phyloP scores from a whole-genome alignment of 1,140 invertebrate genomes.

The Helicoverpa armigera region DNA sequence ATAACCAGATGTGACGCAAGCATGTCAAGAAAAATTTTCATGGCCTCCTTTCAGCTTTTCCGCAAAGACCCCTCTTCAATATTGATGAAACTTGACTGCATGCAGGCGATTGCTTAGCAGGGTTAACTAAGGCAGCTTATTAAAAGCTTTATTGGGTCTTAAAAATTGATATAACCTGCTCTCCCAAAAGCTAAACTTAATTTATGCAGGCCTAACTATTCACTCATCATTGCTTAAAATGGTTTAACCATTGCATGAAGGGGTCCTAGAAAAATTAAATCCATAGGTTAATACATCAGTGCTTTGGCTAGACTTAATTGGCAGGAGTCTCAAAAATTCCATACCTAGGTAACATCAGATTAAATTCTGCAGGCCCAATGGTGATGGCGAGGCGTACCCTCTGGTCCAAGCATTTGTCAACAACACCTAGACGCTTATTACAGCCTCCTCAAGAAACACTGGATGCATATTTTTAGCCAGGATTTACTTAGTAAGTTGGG shows the following conservation, averaged over 20 bases:
- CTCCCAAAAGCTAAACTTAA: too few relatives aligned
- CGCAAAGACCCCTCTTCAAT: too few relatives aligned
- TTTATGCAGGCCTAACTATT: too few relatives aligned
- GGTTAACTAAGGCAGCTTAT: too few relatives aligned
- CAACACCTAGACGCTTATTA: conserved; percentile 24
- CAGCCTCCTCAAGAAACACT: conserved; percentile 11
- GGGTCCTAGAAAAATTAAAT: not conserved
- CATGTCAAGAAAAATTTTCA: too few relatives aligned
- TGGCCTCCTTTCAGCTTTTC: too few relatives aligned
- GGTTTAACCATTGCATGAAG: not conserved
- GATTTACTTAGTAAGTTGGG: conserved; percentile 13
- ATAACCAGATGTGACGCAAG: too few relatives aligned
- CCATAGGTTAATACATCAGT: not conserved
- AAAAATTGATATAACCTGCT: too few relatives aligned
- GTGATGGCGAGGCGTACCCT: conserved; percentile 13
- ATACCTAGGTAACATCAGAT: conserved; percentile 2
- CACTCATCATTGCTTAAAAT: not conserved
- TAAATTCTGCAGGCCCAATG: conserved; percentile 22
- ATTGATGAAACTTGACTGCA: too few relatives aligned
- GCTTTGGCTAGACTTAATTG: too few relatives aligned
- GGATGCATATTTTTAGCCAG: conserved; percentile 15
- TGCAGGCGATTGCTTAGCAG: too few relatives aligned
- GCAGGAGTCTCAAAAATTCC: not conserved
- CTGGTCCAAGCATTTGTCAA: conserved; percentile 18
- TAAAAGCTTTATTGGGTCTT: too few relatives aligned